A percentile compares a stretch with the other conserved stretches of the same genome.
Evolutionary conservation across 1,140 invertebrate species (phyloP).

Genomic region (Diabrotica virgifera): DNA sequence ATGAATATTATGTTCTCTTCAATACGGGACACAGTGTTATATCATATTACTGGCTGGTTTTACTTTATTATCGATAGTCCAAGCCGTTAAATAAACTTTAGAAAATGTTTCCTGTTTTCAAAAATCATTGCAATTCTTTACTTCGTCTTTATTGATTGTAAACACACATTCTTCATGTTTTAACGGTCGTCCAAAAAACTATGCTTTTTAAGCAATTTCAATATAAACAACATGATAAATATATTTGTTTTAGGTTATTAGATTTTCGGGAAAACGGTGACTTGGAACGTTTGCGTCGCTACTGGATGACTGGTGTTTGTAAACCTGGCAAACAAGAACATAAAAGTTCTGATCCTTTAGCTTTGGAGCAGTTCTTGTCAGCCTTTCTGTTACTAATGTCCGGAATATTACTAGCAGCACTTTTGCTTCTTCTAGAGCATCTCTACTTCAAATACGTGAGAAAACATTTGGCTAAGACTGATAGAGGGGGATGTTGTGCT

Average conservation of each 20-base stretch:
- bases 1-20: too few relatives aligned
- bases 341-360: conserved; percentile 87
- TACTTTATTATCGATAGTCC: too few relatives aligned
- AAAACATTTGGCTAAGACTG: conserved; percentile 83
- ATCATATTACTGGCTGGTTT: too few relatives aligned
- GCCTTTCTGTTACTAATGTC: conserved; percentile 94
- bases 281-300: conserved; percentile 87
- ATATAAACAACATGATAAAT: too few relatives aligned
- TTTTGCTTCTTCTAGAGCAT: conserved; percentile 86
- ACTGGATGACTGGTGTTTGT: conserved; percentile 98
- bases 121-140: too few relatives aligned
- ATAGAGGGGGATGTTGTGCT: conserved; percentile 83
- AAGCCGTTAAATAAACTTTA: too few relatives aligned
- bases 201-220: too few relatives aligned
- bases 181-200: too few relatives aligned
- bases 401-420: conserved; percentile 82
- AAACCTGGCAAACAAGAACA: conserved; percentile 87
- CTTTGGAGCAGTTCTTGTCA: conserved; percentile 94
- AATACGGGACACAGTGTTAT: too few relatives aligned
- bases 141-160: too few relatives aligned
- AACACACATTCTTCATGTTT: too few relatives aligned
- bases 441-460: conserved; percentile 91
- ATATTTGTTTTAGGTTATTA: conserved; percentile 58
- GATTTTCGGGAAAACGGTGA: conserved; percentile 96
- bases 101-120: too few relatives aligned